Evolutionary conservation across 1,140 invertebrate species (phyloP).

Genomic region (Uloborus diversus): DNA sequence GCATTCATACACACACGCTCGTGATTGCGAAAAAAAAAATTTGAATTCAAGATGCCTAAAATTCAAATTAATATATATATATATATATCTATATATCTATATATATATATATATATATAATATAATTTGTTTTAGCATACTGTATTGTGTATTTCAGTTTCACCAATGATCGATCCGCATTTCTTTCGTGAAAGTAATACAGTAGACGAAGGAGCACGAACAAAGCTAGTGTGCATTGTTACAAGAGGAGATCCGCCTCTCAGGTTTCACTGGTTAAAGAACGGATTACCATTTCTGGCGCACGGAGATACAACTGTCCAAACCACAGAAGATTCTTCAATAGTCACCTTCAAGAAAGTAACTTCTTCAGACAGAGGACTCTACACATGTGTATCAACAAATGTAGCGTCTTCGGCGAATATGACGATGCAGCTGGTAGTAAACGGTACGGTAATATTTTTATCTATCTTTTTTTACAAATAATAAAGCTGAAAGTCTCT

Average conservation of each 20-base stretch:
- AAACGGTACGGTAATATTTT: constrained; percentile 60
- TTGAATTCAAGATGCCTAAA: too few relatives aligned
- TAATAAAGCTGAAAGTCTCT: too few relatives aligned
- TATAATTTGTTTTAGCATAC: neutral
- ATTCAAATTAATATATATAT: too few relatives aligned
- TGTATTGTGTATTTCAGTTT: constrained; percentile 21
- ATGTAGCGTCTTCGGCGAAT: constrained; percentile 64
- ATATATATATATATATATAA: neutral
- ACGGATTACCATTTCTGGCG: constrained; percentile 62
- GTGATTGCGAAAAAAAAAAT: too few relatives aligned
- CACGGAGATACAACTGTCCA: constrained; percentile 54
- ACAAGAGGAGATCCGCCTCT: constrained; percentile 59
- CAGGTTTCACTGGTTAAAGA: constrained; percentile 64
- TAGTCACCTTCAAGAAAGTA: constrained; percentile 61
- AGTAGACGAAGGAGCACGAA: constrained; percentile 53
- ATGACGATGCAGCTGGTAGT: constrained; percentile 66
- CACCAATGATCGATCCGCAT: constrained; percentile 47
- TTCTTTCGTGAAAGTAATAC: constrained; percentile 39
- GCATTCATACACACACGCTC: neutral
- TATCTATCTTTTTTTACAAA: neutral
- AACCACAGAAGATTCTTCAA: constrained; percentile 63
- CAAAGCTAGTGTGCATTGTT: constrained; percentile 60
- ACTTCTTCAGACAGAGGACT: constrained; percentile 66
- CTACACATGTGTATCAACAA: constrained; percentile 67
- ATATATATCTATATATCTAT: too few relatives aligned